Conservation (phyloP, 1,140 invertebrate species). For the Ceratosolen solmsi region DNA sequence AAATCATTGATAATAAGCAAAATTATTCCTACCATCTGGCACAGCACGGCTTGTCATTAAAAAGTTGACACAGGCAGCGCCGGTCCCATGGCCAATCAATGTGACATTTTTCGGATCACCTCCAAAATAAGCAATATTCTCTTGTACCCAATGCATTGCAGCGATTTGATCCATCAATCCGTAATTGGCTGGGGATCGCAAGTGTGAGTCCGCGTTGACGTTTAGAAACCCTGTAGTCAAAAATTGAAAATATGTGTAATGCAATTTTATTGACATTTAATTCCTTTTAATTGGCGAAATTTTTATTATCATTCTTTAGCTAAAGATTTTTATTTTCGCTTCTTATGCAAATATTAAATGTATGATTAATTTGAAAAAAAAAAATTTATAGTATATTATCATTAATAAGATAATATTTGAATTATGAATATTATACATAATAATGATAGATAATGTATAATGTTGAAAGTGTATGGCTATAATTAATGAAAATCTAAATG, state of each 20-base stretch:
- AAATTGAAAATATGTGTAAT: slow-evolving; percentile 33
- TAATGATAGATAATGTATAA: too few species aligned
- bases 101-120: slow-evolving; percentile 96
- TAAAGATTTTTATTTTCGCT: too few species aligned
- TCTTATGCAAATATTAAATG: too few species aligned
- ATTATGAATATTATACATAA: too few species aligned
- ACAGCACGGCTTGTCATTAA: slow-evolving; percentile 93
- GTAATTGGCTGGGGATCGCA: slow-evolving; percentile 91
- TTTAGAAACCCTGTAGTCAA: slow-evolving; percentile 87
- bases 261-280: too few species aligned
- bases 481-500: too few species aligned
- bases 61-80: slow-evolving; percentile 95
- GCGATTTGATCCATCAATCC: slow-evolving; percentile 97
- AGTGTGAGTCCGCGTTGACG: slow-evolving; percentile 87
- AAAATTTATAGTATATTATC: too few species aligned
- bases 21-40: slow-evolving; percentile 84
- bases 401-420: too few species aligned
- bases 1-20: background rate
- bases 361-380: too few species aligned
- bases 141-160: slow-evolving; percentile 93
- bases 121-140: slow-evolving; percentile 93
- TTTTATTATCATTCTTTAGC: too few species aligned
- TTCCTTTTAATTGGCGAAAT: too few species aligned
- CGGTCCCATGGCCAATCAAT: slow-evolving; percentile 94
- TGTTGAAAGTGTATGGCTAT: too few species aligned